A percentile compares a stretch with the other conserved stretches of the same genome.
phyloP scores from a whole-genome alignment of 2,797 vertebrate genomes.

The Melopsittacus undulatus region DNA sequence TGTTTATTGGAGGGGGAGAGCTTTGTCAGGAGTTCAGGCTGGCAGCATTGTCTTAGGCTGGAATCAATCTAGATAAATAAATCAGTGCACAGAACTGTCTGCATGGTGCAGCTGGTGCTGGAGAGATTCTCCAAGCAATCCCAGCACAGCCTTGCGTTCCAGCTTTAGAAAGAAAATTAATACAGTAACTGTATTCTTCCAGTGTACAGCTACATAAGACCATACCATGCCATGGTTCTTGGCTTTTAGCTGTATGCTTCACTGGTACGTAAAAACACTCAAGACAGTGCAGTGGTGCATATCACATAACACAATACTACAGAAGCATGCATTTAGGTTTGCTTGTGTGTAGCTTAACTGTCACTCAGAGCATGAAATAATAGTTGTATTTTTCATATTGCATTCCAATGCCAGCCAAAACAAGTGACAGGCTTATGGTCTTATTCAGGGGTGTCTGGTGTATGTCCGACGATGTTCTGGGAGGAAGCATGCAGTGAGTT shows the following conservation, averaged over 20 bases:
- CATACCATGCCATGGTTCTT: no score
- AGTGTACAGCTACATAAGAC: not conserved
- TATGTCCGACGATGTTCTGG: not conserved
- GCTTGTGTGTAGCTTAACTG: not conserved
- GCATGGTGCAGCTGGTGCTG: accelerated
- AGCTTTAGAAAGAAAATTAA: not conserved
- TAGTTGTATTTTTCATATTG: not conserved
- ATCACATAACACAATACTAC: accelerated
- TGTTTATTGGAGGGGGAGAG: not conserved
- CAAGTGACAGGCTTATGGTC: not conserved
- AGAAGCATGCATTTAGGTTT: accelerated
- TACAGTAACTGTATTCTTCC: not conserved
- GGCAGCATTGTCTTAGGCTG: not conserved
- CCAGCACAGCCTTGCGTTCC: accelerated
- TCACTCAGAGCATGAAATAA: not conserved
- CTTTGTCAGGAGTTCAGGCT: not conserved
- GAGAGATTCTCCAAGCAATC: not conserved
- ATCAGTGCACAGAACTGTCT: accelerated
- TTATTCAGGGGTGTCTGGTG: not conserved
- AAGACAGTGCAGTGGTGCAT: not conserved
- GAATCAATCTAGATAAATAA: not conserved
- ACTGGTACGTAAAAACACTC: not conserved
- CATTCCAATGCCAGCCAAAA: not conserved
- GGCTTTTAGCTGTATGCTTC: not conserved
- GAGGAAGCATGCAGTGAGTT: not conserved